A percentile compares a stretch with the other conserved stretches of the same genome.
Evolutionary conservation across 2,113 vertebrate species (phyloP).

Genomic region (Ceuthmochares aereus): DNA sequence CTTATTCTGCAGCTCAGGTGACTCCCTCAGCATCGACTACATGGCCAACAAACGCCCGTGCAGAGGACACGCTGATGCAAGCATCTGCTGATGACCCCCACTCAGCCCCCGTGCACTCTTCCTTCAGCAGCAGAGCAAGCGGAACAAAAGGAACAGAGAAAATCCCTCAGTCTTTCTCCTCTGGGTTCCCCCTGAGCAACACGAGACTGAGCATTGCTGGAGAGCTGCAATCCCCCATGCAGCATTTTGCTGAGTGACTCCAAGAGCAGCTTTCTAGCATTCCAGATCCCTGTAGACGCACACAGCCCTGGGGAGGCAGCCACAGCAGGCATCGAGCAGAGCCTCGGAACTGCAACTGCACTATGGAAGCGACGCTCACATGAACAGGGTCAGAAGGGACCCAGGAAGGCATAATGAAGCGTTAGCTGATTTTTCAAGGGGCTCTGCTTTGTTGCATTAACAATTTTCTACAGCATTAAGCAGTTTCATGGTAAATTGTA

Average conservation of each 20-base stretch:
- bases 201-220: background rate
- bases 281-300: background rate
- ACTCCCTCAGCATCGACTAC: background rate
- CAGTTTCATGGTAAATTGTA: slow-evolving; percentile 47
- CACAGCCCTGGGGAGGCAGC: background rate
- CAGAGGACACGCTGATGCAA: background rate
- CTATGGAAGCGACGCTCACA: background rate
- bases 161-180: background rate
- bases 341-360: rapidly evolving
- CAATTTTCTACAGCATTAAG: slow-evolving; percentile 67
- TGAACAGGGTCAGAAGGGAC: background rate
- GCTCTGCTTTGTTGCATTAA: slow-evolving; percentile 28
- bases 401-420: background rate
- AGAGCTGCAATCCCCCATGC: background rate
- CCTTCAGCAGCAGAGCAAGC: background rate
- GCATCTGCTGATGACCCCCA: background rate
- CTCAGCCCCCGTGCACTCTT: background rate
- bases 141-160: background rate
- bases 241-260: background rate
- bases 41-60: background rate
- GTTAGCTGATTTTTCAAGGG: slow-evolving; percentile 49
- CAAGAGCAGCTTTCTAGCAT: background rate
- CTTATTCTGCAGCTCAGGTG: background rate
- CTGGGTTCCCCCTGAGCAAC: background rate
- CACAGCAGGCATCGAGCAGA: background rate